Percentiles rank a stretch among this genome's conserved stretches.
phyloP scores from a whole-genome alignment of 2,113 vertebrate genomes.

The Cephalopholis sonnerati region DNA sequence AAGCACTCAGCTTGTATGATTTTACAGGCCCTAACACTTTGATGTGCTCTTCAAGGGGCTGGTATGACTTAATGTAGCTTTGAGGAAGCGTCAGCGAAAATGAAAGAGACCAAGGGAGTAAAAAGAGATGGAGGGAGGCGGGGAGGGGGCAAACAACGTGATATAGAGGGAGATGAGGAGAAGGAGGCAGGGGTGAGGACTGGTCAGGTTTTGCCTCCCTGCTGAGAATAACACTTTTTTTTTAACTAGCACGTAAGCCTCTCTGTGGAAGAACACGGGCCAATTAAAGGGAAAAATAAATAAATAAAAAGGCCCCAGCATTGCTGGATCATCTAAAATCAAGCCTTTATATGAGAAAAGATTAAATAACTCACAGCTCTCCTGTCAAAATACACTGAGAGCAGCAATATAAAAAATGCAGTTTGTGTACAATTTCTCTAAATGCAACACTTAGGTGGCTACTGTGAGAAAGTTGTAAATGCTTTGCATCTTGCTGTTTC shows the following conservation, averaged over 20 bases:
- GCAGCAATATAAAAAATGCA: slow-evolving; percentile 71
- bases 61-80: slow-evolving; percentile 78
- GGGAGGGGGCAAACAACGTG: slow-evolving; percentile 52
- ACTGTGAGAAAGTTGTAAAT: slow-evolving; percentile 25
- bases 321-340: slow-evolving; percentile 80
- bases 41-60: slow-evolving; percentile 79
- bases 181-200: slow-evolving; percentile 36
- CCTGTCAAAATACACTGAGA: slow-evolving; percentile 71
- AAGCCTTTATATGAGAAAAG: slow-evolving; percentile 61
- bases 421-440: slow-evolving; percentile 65
- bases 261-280: slow-evolving; percentile 57
- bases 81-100: slow-evolving; percentile 71
- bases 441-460: slow-evolving; percentile 57
- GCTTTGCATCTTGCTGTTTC: slow-evolving; percentile 21
- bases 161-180: slow-evolving; percentile 35
- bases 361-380: slow-evolving; percentile 69
- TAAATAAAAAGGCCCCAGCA: slow-evolving; percentile 56
- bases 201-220: slow-evolving; percentile 65
- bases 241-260: slow-evolving; percentile 52
- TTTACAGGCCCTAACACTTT: slow-evolving; percentile 77
- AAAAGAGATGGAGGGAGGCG: slow-evolving; percentile 23
- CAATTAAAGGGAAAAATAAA: slow-evolving; percentile 77
- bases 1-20: slow-evolving; percentile 75
- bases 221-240: slow-evolving; percentile 66
- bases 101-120: slow-evolving; percentile 59